Evolutionary conservation across 2,888 invertebrate species (phyloP), one percentile per base, ranked within the genome.

Genomic region (Drosophila ustulata): DNA sequence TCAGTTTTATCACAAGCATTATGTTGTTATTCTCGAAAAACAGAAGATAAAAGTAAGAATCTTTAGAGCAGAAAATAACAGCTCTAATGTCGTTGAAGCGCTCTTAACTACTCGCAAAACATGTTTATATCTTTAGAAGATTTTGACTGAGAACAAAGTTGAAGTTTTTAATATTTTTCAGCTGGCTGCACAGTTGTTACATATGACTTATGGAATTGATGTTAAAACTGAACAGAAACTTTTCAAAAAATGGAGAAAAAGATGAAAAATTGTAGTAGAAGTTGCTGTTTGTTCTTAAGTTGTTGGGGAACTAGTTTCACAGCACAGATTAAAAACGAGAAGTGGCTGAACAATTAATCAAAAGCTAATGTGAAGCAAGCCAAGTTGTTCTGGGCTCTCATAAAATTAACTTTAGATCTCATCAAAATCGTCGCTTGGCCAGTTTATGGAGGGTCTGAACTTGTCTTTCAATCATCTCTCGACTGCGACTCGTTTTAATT

Each of bases 391-490:
- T 34, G 41, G 11, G 23, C 43, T 43, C 67, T 41, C 47, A 55
- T 58, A 58, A 59, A 62, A 56, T 37, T 47, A 49, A 62, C 53
- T 62, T 61, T 4, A 56, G 58, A 52, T 75, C 47, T n/a, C 51
- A 58, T 67, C 72, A 64, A 66, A 78, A 47, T 43, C 30, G 61
- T 34, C 9, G 52, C 37, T 66, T 51, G 63, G 11, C 53, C 53
- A 65, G 61, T 45, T 74, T 52, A 51, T 28, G 49, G 39, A 49
- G 53, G 56, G 61, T 52, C 67, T 78, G 39, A 64, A 53, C 49
- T 52, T 46, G 57, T 50, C 43, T 52, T 41, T 47, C 13, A 53
- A 43, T 39, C 34, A 26, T 46, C 34, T 56, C 13, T 34, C 9
- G 8, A 8, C 46, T 11, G 13, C 9, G 7, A 53, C 37, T 62